Evolutionary conservation across 2,888 invertebrate genomes (phyloP), one percentile per base, ranked within the genome.

Genomic region (Atethmia centrago): DNA sequence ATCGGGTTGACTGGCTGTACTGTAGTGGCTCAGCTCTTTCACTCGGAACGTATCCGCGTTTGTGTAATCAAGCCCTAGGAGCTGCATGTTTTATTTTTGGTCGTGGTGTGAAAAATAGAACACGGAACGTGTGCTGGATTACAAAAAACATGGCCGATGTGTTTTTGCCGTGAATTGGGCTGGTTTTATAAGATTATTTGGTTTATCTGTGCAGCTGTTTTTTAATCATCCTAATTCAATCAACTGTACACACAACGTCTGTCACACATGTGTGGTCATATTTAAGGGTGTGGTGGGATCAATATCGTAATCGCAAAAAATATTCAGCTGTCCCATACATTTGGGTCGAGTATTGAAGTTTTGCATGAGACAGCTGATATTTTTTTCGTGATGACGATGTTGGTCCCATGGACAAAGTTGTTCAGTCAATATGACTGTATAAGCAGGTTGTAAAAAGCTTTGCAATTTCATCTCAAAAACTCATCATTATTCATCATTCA

Each of bases 31-130:
- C 74, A 71, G 83, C 73, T 59, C 77, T 80, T 62, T 73, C 77
- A 72, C 76, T 73, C 65, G 70, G 66, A 66, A 76, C 68, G 69
- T 71, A 76, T 72, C 71, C 68, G 47, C 76, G 86, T 82, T 81
- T 84, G 79, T 85, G 82, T 87, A 84, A 87, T 86, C 87, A 87
- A 86, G 68, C 74, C 69, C 74, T 75, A 73, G 65, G 36, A 53
- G 49, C 9, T 69, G 62, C 31, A 58, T 66, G 69, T 67, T 79
- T 65, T 81, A 78, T 80, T 83, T 74, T 80, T 55, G 61, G 70
- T 58, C 56, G 55, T 53, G n/a, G 62, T 56, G 62, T 42, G 73
- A 73, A 83, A 70, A 75, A 81, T 47, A 51, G 81, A 75, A 78
- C 77, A 12, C 31, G 71, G n/a, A 25, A 55, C 51, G 56, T 66